Percentiles rank a stretch among this genome's conserved stretches.
Conservation (phyloP, 2,888 invertebrate genomes). For the Melikaiella ostensackeni region DNA sequence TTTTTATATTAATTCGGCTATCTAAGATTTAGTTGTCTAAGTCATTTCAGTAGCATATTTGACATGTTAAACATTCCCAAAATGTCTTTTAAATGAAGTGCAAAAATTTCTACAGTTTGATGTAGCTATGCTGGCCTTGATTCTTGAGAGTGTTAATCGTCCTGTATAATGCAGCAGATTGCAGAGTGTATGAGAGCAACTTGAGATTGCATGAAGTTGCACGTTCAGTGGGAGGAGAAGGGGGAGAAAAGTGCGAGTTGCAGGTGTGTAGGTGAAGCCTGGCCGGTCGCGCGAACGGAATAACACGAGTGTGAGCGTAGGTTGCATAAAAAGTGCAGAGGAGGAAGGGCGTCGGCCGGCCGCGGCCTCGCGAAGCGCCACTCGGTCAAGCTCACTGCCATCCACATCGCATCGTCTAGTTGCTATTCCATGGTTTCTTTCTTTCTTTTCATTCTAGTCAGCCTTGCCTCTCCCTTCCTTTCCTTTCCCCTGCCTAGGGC, state of each 20-base stretch:
- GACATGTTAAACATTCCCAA: no score
- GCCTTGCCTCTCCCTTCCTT: slow-evolving; percentile 58
- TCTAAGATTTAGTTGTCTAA: no score
- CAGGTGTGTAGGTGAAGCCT: slow-evolving; percentile 42
- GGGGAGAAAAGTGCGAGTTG: slow-evolving; percentile 26
- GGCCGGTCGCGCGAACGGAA: slow-evolving; percentile 39
- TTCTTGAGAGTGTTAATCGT: slow-evolving; percentile 21
- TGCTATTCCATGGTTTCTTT: slow-evolving; percentile 51
- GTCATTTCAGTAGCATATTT: no score
- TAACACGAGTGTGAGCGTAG: slow-evolving; percentile 55
- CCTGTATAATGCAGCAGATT: slow-evolving; percentile 10
- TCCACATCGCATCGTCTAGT: slow-evolving; percentile 46
- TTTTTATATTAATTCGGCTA: no score
- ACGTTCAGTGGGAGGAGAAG: background rate
- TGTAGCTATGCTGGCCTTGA: slow-evolving; percentile 6
- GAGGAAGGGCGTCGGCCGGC: slow-evolving; percentile 75
- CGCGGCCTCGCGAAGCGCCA: slow-evolving; percentile 75
- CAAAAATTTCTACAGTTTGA: background rate
- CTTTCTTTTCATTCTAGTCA: slow-evolving; percentile 49
- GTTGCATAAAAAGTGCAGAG: slow-evolving; percentile 63
- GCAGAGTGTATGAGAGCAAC: slow-evolving; percentile 19
- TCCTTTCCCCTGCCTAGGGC: slow-evolving; percentile 44
- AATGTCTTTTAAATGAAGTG: no score
- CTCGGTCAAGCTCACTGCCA: slow-evolving; percentile 75
- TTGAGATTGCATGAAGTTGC: slow-evolving; percentile 31